Evolutionary conservation across 2,888 invertebrate genomes (phyloP), one percentile per base, ranked within the genome.

Genomic region (Gortyna flavago): DNA sequence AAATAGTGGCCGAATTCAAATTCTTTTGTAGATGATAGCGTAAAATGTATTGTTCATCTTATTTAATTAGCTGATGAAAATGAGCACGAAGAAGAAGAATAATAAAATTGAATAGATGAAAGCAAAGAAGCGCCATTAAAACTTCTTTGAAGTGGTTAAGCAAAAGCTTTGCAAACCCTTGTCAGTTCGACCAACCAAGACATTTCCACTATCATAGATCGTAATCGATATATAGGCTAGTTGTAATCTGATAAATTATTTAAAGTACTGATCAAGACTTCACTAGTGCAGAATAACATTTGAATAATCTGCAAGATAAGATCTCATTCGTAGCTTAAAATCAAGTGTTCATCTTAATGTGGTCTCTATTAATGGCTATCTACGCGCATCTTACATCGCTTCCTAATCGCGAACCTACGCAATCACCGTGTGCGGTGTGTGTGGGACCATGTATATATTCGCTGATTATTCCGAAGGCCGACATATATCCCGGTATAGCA

Each of bases 401-500:
- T 76, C 76, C 70, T 80, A 83, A 81, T 82, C 65, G 67, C 77
- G 44, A 65, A 75, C 93, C 93, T 90, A 94, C 94, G 90, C 92
- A n/a, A 76, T 85, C 62, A 13, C 91, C 90, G 87, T 86, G 84
- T 88, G 82, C 66, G 90, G 85, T 85, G 79, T 91, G 94, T 92
- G 95, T 95, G 94, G 95, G 95, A 93, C 89, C 72, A 90, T 85
- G 77, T 77, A 89, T 87, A 59, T 85, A 87, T 81, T 76, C 86
- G 75, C 79, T 87, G 88, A 91, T 91, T 91, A 91, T 90, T 89
- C 89, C 88, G 84, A 93, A 92, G 92, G 92, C 89, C 87, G 76
- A 77, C 79, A 85, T 81, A 88, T 83, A 88, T 88, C 93, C 92
- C 81, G 89, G 91, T 92, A 93, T 91, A 93, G 94, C 66, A 74